phyloP scores from a whole-genome alignment of 2,797 vertebrate species.

The Smutsia temminckii region DNA sequence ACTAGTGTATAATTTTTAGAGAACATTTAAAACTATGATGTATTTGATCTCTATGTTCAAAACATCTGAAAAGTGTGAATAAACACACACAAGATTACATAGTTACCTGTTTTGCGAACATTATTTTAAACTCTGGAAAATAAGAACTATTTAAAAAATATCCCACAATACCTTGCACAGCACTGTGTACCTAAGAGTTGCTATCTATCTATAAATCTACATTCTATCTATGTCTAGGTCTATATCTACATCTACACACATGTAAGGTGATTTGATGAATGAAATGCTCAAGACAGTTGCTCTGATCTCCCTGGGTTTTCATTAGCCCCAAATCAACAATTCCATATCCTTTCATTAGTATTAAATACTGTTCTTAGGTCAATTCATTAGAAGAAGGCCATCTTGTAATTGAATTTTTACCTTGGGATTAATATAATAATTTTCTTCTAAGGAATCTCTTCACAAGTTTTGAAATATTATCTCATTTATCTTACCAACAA shows the following conservation, averaged over 20 bases:
- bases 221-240: rapidly evolving
- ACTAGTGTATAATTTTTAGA: not conserved
- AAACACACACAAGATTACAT: not conserved
- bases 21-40: not conserved
- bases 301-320: not conserved
- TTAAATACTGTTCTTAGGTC: not conserved
- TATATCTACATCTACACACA: not conserved
- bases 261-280: not conserved
- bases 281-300: not conserved
- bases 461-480: constrained; percentile 16
- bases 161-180: not conserved
- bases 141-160: not conserved
- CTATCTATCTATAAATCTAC: not conserved
- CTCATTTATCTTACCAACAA: not conserved
- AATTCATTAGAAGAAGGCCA: not conserved
- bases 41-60: not conserved
- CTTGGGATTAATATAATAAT: constrained; percentile 1
- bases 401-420: not conserved
- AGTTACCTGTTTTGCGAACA: not conserved
- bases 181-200: not conserved
- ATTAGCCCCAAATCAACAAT: not conserved
- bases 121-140: constrained; percentile 6
- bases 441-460: constrained; percentile 33
- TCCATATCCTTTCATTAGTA: not conserved
- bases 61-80: not conserved